Evolutionary conservation across 2,113 vertebrate genomes (phyloP), one percentile per base, ranked within the genome.

Genomic region (Falco punctatus): DNA sequence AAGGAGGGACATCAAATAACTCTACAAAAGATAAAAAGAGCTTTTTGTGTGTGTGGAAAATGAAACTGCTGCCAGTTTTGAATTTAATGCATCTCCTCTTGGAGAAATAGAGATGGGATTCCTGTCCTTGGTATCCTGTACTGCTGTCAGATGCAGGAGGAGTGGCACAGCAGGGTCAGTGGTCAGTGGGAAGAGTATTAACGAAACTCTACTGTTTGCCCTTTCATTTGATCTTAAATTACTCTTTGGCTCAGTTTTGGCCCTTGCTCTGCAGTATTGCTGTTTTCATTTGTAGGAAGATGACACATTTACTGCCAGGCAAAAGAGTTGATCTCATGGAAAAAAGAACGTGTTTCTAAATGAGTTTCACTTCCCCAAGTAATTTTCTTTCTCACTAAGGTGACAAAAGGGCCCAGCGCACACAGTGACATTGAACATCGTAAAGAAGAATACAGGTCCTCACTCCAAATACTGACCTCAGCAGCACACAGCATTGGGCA

Each of bases 1-100:
- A 86, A 77, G 38, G 16, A 93, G 24, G 85, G 96, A 85, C 77
- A 46, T 85, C 85, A 94, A 85, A 70, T 78, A 86, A 90, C 58
- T 51, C 78, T 32, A 64, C 2, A 3, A 82, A 93, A 73, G 64
- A 81, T 51, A 64, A 88, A 93, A 88, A 48, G 3, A 15, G 4
- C 11, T 40, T 55, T 46, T 55, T 21, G 72, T 75, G 15, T 24
- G 15, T 11, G 64, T n/a, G 26, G 61, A 57, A 86, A 86, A 62
- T 51, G 49, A 92, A 94, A 75, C 23, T 32, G 57, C 57, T 93
- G 58, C 54, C 20, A 11, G 4, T 49, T 92, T 86, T 82, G 42
- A 49, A 40, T 64, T 57, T 90, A 75, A 62, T 33, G 15, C 46
- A 35, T 38, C 19, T 54, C 26, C 44, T 67, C 5, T 30, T 71